Percentiles rank a stretch among this genome's conserved stretches.
Conservation (phyloP, 2,797 vertebrate genomes). For the Coilia nasus region DNA sequence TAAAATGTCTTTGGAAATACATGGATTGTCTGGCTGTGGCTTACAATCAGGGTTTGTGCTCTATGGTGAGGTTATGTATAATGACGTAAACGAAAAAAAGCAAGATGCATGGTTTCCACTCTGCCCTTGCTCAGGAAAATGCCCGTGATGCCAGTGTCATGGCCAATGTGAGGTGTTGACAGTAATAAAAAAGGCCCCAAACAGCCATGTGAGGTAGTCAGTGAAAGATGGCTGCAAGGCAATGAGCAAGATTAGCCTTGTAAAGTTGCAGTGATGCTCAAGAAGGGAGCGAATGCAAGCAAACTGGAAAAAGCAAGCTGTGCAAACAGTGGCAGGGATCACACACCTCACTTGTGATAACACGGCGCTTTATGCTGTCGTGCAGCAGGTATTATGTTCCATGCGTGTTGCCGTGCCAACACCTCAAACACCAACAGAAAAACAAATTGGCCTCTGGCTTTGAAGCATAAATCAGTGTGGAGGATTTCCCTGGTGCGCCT, state of each 20-base stretch:
- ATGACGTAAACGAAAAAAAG: constrained; percentile 47
- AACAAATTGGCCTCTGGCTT: constrained; percentile 55
- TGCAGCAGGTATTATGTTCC: constrained; percentile 68
- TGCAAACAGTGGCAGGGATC: constrained; percentile 73
- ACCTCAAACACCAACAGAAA: constrained; percentile 73
- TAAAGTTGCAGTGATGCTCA: constrained; percentile 58
- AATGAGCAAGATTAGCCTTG: constrained; percentile 46
- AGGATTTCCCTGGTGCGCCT: not conserved
- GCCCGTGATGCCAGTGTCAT: constrained; percentile 71
- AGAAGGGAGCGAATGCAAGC: constrained; percentile 58
- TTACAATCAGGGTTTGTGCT: not conserved
- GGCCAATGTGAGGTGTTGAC: constrained; percentile 73
- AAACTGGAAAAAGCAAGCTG: constrained; percentile 75
- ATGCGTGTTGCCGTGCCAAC: constrained; percentile 74
- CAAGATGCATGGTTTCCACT: constrained; percentile 51
- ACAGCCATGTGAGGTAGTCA: constrained; percentile 65
- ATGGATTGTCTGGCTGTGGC: not conserved
- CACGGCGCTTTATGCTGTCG: constrained; percentile 64
- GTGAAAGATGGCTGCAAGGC: constrained; percentile 66
- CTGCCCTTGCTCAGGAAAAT: constrained; percentile 64
- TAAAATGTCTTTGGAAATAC: not conserved
- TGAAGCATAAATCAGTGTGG: not conserved
- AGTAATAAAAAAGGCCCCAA: constrained; percentile 70
- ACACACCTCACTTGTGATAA: constrained; percentile 71
- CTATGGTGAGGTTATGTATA: constrained; percentile 47